These are phyloP conservation scores for Nycticorax nycticorax DNA, from an alignment of 2,113 vertebrate species.

Conservation along the genomic window DNA sequence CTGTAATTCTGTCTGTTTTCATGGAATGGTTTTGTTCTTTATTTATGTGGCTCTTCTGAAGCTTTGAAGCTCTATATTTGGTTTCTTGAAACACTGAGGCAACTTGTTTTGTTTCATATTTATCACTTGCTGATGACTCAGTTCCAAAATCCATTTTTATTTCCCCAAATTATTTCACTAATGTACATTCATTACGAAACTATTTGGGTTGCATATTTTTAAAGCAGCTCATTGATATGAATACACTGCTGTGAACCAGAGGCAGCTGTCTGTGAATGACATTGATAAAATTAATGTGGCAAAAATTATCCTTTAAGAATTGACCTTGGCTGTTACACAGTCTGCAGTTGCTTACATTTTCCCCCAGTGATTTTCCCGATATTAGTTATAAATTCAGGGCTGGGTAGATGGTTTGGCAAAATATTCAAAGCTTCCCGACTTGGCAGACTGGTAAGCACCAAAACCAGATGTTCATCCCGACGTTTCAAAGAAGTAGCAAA, in stretches of 20 bases:
- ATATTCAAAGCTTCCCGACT: conserved; percentile 15
- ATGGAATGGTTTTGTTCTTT: neutral
- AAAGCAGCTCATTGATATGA: neutral
- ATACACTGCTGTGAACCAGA: neutral
- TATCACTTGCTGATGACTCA: neutral
- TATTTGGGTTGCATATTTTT: conserved; percentile 2
- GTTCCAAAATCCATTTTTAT: neutral
- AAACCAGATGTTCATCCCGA: conserved; percentile 36
- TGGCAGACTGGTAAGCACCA: neutral
- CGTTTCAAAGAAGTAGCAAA: conserved; percentile 22
- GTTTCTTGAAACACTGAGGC: neutral
- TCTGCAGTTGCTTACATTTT: neutral
- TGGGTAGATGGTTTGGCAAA: conserved; percentile 37
- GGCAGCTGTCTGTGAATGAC: neutral
- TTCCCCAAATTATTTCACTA: neutral
- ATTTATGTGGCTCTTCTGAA: neutral
- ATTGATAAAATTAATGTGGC: neutral
- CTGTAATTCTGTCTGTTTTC: neutral
- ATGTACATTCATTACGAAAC: neutral
- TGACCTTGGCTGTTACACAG: conserved; percentile 24
- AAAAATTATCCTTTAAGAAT: conserved; percentile 3
- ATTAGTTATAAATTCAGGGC: conserved; percentile 32
- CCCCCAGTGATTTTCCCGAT: conserved; percentile 12
- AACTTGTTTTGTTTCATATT: neutral
- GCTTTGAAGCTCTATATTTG: neutral